Evolutionary conservation across 1,140 invertebrate genomes (phyloP).

Genomic region (Drosophila mayri): DNA sequence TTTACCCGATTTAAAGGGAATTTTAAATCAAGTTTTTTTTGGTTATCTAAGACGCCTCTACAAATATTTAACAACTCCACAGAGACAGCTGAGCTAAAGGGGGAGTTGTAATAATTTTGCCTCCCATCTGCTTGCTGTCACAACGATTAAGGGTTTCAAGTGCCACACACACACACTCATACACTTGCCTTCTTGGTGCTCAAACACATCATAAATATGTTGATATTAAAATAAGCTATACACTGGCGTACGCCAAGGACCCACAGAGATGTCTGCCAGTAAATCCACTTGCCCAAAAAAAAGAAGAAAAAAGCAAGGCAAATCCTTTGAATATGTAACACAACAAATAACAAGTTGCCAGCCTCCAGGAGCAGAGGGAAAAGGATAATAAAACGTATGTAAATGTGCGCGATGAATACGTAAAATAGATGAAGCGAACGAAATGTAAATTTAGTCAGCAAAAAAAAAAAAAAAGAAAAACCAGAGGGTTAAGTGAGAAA

Average conservation of each 20-base stretch:
- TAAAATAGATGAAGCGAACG: conserved; percentile 72
- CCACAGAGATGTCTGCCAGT: conserved; percentile 14
- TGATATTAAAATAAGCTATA: conserved; percentile 51
- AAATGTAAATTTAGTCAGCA: conserved; percentile 63
- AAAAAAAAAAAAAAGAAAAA: background rate
- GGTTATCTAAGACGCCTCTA: background rate
- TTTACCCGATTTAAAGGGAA: background rate
- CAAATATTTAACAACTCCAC: conserved; percentile 1
- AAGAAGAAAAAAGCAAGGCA: background rate
- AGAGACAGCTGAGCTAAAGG: background rate
- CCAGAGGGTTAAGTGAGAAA: conserved; percentile 34
- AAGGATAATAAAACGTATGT: conserved; percentile 69
- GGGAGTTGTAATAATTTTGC: conserved; percentile 9
- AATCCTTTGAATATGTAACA: conserved; percentile 46
- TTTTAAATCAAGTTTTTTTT: background rate
- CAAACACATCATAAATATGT: conserved; percentile 58
- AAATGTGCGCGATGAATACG: conserved; percentile 77
- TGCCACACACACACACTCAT: background rate
- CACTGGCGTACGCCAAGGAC: conserved; percentile 2
- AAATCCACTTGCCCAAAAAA: conserved; percentile 54
- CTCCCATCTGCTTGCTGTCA: conserved; percentile 16
- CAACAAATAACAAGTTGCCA: conserved; percentile 56
- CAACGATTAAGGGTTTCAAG: conserved; percentile 33
- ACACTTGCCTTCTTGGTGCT: conserved; percentile 16
- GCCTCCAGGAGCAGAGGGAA: background rate